Evolutionary conservation across 1,140 invertebrate genomes (phyloP).

Genomic region (Metopolophium dirhodum): DNA sequence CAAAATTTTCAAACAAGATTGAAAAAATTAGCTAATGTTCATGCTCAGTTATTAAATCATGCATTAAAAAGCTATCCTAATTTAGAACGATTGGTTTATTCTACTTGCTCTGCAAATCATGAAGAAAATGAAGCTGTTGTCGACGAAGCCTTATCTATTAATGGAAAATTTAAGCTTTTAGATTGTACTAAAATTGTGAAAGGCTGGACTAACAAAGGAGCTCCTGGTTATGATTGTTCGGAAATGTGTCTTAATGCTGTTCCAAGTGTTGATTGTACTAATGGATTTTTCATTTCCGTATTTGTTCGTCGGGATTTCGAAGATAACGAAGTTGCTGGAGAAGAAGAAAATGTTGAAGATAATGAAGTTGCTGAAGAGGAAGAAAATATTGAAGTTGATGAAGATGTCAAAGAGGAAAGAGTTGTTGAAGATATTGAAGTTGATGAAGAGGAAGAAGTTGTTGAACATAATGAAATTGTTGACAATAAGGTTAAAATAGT

Average conservation of each 20-base stretch:
- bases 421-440: not conserved
- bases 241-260: conserved; percentile 79
- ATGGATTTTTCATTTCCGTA: conserved; percentile 93
- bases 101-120: conserved; percentile 88
- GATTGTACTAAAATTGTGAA: conserved; percentile 68
- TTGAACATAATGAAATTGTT: not conserved
- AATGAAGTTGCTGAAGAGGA: not conserved
- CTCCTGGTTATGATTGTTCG: conserved; percentile 69
- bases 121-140: conserved; percentile 95
- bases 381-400: not conserved
- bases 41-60: conserved; percentile 83
- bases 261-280: conserved; percentile 79
- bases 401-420: not conserved
- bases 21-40: conserved; percentile 77
- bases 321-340: not conserved
- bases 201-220: conserved; percentile 73
- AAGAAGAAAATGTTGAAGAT: not conserved
- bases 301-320: conserved; percentile 64
- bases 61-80: conserved; percentile 83
- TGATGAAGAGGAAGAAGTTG: too few species aligned
- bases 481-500: not conserved
- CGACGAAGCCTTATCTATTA: conserved; percentile 65
- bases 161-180: conserved; percentile 70
- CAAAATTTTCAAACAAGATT: conserved; percentile 67
- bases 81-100: conserved; percentile 88